phyloP scores from a whole-genome alignment of 2,113 vertebrate species.

The Ciconia boyciana region DNA sequence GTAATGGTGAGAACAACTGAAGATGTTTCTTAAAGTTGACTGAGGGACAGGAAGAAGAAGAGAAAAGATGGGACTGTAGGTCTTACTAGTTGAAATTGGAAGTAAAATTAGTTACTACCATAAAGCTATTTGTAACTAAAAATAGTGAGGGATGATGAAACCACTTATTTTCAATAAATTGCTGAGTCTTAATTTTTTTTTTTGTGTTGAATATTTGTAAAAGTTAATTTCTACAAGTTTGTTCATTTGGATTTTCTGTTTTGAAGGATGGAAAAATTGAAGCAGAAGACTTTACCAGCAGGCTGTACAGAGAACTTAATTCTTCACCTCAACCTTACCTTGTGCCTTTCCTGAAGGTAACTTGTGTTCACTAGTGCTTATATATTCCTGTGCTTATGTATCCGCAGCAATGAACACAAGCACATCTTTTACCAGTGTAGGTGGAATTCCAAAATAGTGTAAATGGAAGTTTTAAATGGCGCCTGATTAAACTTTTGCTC shows the following conservation, averaged over 20 bases:
- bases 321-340: constrained; percentile 98
- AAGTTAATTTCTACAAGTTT: neutral
- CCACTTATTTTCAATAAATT: neutral
- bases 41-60: neutral
- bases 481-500: neutral
- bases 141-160: neutral
- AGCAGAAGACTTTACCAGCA: constrained; percentile 96
- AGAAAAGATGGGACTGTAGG: neutral
- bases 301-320: constrained; percentile 95
- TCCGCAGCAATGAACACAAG: neutral
- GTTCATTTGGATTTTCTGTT: neutral
- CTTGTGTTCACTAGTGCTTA: neutral
- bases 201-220: neutral
- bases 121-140: neutral
- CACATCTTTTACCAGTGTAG: neutral
- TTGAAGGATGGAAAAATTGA: constrained; percentile 92
- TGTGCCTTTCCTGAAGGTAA: constrained; percentile 99
- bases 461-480: neutral
- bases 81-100: neutral
- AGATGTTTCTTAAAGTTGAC: neutral
- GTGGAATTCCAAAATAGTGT: neutral
- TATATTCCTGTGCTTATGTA: neutral
- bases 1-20: neutral
- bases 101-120: neutral
- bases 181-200: neutral